These are phyloP conservation scores for Acrocephalus kingi DNA, from an alignment of 2,113 vertebrate genomes.

Conservation along the genomic window DNA sequence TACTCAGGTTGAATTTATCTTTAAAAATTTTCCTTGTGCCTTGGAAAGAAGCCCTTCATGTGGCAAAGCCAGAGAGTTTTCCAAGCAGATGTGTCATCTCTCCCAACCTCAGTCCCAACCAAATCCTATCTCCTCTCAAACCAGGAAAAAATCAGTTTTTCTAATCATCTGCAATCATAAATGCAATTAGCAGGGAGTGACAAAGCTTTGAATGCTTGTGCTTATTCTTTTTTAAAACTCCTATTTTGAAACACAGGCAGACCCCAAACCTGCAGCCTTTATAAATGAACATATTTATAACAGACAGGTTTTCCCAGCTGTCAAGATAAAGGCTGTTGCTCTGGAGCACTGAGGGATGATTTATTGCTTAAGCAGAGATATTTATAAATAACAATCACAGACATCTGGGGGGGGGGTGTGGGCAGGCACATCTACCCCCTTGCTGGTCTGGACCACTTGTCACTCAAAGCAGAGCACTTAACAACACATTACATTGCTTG, in stretches of 20 bases:
- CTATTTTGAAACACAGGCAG: not conserved
- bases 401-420: not conserved
- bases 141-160: not conserved
- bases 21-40: not conserved
- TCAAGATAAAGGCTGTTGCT: constrained; percentile 48
- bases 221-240: not conserved
- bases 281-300: not conserved
- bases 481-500: not conserved
- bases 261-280: not conserved
- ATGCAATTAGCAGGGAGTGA: not conserved
- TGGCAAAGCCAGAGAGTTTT: not conserved
- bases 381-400: not conserved
- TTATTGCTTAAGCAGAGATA: not conserved
- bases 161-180: not conserved
- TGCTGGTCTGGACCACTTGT: not conserved
- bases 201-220: not conserved
- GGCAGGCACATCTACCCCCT: not conserved
- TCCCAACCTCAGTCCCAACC: not conserved
- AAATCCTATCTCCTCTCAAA: not conserved
- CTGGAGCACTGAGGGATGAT: constrained; percentile 28
- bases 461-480: not conserved
- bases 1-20: not conserved
- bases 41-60: not conserved
- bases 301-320: not conserved
- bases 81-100: not conserved